phyloP scores from a whole-genome alignment of 2,113 vertebrate species.

The Heptranchias perlo region DNA sequence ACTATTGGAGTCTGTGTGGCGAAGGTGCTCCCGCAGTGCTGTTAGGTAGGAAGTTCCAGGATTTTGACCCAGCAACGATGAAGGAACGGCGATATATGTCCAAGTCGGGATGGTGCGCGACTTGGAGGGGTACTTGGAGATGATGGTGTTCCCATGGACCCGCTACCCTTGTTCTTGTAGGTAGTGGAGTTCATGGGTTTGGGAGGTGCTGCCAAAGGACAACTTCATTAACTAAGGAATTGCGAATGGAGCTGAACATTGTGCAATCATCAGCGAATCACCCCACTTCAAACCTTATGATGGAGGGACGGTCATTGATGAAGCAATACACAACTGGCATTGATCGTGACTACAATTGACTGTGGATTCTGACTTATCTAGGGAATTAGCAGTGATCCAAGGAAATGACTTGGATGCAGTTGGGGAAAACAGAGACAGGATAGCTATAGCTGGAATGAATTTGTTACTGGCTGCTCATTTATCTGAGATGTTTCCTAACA shows the following conservation, averaged over 20 bases:
- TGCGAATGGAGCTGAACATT: background rate
- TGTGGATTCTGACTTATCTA: background rate
- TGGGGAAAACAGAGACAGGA: background rate
- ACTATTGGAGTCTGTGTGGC: too few relatives aligned
- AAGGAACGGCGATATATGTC: background rate
- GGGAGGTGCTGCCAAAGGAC: too few relatives aligned
- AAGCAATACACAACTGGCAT: background rate
- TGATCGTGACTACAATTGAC: background rate
- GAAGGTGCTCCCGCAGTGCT: background rate
- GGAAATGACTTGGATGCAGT: background rate
- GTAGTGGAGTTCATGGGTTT: background rate
- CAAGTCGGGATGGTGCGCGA: background rate
- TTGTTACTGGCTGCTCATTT: background rate
- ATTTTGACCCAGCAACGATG: background rate
- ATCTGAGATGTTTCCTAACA: background rate
- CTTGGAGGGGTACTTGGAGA: background rate
- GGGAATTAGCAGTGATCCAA: background rate
- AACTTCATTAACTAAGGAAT: background rate
- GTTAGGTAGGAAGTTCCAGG: background rate
- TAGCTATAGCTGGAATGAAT: background rate
- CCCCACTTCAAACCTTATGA: background rate
- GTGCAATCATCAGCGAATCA: background rate
- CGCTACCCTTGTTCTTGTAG: background rate
- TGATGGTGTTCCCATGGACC: background rate
- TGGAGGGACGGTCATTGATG: background rate